Evolutionary conservation across 2,797 vertebrate genomes (phyloP).

Genomic region (Chrosomus eos): DNA sequence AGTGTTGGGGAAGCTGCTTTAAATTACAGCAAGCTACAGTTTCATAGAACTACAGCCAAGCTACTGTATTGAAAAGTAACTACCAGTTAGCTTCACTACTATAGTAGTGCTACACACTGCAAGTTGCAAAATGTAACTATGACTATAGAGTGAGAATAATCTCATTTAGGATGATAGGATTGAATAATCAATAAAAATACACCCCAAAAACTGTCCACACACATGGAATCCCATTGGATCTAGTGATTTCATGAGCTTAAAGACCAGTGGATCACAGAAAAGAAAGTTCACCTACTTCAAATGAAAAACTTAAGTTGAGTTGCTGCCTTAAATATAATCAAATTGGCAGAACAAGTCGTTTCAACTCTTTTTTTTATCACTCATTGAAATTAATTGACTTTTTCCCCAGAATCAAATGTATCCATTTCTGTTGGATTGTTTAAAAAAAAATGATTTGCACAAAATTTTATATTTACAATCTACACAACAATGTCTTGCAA

Average conservation of each 20-base stretch:
- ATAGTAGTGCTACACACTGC: too few relatives aligned
- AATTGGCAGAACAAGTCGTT: background rate
- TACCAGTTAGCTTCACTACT: background rate
- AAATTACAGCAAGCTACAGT: background rate
- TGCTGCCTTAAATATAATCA: background rate
- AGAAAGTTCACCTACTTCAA: background rate
- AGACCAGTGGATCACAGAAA: background rate
- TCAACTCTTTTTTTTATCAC: background rate
- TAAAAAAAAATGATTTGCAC: background rate
- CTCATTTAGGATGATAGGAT: background rate
- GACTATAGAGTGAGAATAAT: background rate
- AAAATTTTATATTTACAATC: too few relatives aligned
- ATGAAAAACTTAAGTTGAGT: background rate
- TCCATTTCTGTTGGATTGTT: background rate
- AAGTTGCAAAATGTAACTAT: background rate
- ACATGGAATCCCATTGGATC: background rate
- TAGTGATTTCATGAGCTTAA: background rate
- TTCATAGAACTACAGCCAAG: background rate
- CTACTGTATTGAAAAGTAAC: background rate
- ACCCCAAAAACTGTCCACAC: background rate
- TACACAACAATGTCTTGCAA: background rate
- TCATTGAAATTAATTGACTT: too few relatives aligned
- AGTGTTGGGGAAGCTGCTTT: constrained; percentile 2
- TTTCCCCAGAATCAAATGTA: too few relatives aligned
- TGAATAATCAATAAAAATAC: background rate